Evolutionary conservation across 2,888 invertebrate genomes (phyloP).

Genomic region (Cetonia aurata): DNA sequence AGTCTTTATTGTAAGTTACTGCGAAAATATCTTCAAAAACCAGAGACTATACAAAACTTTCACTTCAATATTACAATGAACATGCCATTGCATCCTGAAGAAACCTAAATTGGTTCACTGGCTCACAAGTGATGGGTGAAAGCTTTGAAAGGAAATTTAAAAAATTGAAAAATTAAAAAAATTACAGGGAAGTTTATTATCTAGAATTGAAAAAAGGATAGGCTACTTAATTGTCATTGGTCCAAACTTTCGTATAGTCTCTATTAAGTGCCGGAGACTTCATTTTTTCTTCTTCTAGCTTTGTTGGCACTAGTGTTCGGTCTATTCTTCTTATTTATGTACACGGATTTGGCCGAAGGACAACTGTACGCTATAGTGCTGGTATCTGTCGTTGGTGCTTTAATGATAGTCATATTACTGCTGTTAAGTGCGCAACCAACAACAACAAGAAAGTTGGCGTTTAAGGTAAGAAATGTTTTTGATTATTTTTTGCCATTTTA

Average conservation of each 20-base stretch:
- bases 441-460: conserved; percentile 73
- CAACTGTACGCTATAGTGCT: conserved; percentile 61
- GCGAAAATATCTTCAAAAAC: conserved; percentile 8
- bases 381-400: conserved; percentile 55
- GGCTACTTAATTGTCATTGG: too few relatives aligned
- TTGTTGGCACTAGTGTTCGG: conserved; percentile 58
- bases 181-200: too few relatives aligned
- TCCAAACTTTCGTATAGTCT: too few relatives aligned
- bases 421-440: conserved; percentile 74
- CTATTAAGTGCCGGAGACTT: too few relatives aligned
- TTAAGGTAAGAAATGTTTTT: conserved; percentile 71
- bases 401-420: conserved; percentile 66
- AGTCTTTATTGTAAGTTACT: conserved; percentile 67
- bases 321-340: conserved; percentile 59
- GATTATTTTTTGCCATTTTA: too few relatives aligned
- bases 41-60: background rate
- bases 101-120: too few relatives aligned
- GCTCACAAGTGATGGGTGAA: too few relatives aligned
- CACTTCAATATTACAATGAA: too few relatives aligned
- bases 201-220: too few relatives aligned
- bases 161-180: too few relatives aligned
- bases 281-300: conserved; percentile 2
- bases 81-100: too few relatives aligned
- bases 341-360: conserved; percentile 61
- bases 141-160: too few relatives aligned